A percentile compares a stretch with the other conserved stretches of the same genome.
Evolutionary conservation across 2,888 invertebrate species (phyloP).

Genomic region (Calephelis perditalis): DNA sequence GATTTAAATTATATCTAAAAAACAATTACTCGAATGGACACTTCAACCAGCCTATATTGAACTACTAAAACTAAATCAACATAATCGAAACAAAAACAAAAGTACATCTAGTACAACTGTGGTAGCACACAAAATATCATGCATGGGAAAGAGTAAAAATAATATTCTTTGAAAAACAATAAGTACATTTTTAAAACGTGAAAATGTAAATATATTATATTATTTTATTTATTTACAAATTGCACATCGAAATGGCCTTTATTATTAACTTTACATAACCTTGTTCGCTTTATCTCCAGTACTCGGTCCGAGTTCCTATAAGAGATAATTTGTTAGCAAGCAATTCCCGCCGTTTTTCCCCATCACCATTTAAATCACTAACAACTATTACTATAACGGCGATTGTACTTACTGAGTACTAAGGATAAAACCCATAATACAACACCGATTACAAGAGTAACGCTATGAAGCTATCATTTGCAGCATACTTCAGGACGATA

Average conservation of each 20-base stretch:
- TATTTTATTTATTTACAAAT: slow-evolving; percentile 30
- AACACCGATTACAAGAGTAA: too few species aligned
- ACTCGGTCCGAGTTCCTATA: too few species aligned
- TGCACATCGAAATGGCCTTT: slow-evolving; percentile 32
- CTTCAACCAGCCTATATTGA: slow-evolving; percentile 59
- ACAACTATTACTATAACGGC: too few species aligned
- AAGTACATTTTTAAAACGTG: slow-evolving; percentile 20
- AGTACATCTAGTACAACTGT: slow-evolving; percentile 18
- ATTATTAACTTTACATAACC: not conserved
- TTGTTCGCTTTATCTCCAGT: too few species aligned
- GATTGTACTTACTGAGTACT: too few species aligned
- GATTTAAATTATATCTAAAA: slow-evolving; percentile 36
- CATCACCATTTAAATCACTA: too few species aligned
- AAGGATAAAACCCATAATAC: too few species aligned
- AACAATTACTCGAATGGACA: slow-evolving; percentile 59
- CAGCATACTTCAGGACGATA: too few species aligned
- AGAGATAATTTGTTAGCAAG: too few species aligned
- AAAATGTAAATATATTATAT: slow-evolving; percentile 25
- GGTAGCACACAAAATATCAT: slow-evolving; percentile 17
- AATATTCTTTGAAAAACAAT: slow-evolving; percentile 21
- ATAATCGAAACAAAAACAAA: slow-evolving; percentile 13
- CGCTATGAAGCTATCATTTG: too few species aligned
- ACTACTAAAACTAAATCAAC: slow-evolving; percentile 28
- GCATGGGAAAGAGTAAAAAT: slow-evolving; percentile 14
- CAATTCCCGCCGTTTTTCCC: too few species aligned